These are phyloP conservation scores for Drosophila oshimai DNA, from an alignment of 1,140 invertebrate species.

Conservation along the genomic window DNA sequence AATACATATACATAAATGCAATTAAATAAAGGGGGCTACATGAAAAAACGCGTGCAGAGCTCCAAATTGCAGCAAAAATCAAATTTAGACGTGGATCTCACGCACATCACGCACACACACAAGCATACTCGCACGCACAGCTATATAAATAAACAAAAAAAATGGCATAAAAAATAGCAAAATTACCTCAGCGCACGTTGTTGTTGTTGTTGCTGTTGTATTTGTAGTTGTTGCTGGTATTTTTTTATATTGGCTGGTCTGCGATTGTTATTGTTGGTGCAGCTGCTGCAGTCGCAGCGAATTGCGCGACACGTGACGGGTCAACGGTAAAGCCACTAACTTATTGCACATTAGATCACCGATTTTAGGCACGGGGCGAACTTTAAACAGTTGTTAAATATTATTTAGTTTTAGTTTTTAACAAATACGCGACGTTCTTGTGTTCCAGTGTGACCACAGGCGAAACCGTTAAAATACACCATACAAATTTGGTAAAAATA, in stretches of 20 bases:
- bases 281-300: conserved; percentile 43
- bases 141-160: conserved; percentile 72
- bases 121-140: conserved; percentile 11
- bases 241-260: conserved; percentile 23
- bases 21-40: conserved; percentile 21
- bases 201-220: conserved; percentile 39
- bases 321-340: conserved; percentile 12
- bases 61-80: conserved; percentile 55
- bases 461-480: too few species aligned
- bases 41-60: conserved; percentile 17
- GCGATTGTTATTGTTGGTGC: conserved; percentile 67
- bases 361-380: background rate
- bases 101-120: conserved; percentile 21
- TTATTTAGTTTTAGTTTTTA: conserved; percentile 21
- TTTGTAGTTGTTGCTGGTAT: conserved; percentile 62
- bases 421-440: conserved; percentile 5
- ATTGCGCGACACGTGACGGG: conserved; percentile 22
- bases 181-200: conserved; percentile 69
- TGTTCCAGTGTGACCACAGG: background rate
- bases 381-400: conserved; percentile 29
- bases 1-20: conserved; percentile 6
- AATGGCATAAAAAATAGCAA: conserved; percentile 71
- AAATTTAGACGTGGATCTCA: conserved; percentile 55
- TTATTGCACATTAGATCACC: conserved; percentile 43
- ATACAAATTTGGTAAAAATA: too few species aligned